Evolutionary conservation across 2,113 vertebrate genomes (phyloP).

Genomic region (Sylvia atricapilla): DNA sequence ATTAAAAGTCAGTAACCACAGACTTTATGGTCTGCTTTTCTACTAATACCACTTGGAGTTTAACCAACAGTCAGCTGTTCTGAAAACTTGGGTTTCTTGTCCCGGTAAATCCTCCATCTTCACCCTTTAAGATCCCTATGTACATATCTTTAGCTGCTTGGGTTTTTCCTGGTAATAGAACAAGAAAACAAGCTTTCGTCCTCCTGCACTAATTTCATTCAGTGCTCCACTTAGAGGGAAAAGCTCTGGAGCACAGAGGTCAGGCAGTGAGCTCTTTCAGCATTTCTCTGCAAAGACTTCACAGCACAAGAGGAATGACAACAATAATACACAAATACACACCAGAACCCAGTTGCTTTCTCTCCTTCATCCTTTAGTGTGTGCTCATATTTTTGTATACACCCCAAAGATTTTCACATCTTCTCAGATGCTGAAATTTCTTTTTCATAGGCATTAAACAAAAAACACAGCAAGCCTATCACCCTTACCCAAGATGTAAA

Average conservation of each 20-base stretch:
- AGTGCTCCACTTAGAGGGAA: background rate
- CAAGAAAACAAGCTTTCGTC: background rate
- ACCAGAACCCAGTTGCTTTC: background rate
- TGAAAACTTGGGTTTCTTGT: background rate
- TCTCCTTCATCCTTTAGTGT: background rate
- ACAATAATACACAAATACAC: background rate
- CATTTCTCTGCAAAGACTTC: background rate
- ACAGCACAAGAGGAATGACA: background rate
- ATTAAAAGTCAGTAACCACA: background rate
- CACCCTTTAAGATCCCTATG: background rate
- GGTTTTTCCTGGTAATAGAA: background rate
- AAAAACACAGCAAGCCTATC: background rate
- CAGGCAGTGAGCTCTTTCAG: background rate
- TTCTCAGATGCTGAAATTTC: background rate
- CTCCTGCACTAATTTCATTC: background rate
- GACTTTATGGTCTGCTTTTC: background rate
- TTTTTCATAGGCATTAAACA: background rate
- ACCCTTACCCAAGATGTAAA: background rate
- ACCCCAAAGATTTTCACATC: background rate
- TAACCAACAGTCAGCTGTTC: background rate
- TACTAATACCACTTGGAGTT: background rate
- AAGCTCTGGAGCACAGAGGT: background rate
- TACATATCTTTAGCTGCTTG: accelerated
- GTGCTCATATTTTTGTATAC: background rate
- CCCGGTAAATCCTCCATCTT: background rate